Evolutionary conservation across 2,797 vertebrate genomes (phyloP).

Genomic region (Mionectes olivaceus): DNA sequence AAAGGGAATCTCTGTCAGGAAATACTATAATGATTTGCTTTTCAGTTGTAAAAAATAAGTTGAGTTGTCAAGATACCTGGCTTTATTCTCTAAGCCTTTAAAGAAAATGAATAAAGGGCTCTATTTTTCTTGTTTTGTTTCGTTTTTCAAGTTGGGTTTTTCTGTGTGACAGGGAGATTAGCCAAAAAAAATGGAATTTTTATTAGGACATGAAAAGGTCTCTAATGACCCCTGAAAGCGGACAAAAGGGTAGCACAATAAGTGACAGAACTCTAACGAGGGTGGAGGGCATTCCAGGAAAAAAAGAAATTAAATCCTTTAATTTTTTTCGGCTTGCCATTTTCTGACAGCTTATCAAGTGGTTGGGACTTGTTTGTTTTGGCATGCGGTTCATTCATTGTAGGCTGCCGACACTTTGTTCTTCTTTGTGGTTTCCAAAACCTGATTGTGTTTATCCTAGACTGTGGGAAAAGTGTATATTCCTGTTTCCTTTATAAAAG

Average conservation of each 20-base stretch:
- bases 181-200: slow-evolving; percentile 68
- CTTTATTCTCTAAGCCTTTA: slow-evolving; percentile 23
- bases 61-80: slow-evolving; percentile 15
- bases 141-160: slow-evolving; percentile 50
- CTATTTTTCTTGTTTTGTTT: slow-evolving; percentile 27
- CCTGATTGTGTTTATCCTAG: slow-evolving; percentile 72
- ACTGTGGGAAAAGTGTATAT: slow-evolving; percentile 76
- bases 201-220: slow-evolving; percentile 72
- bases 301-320: slow-evolving; percentile 75
- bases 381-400: slow-evolving; percentile 62
- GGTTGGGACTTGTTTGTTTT: slow-evolving; percentile 81
- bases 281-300: slow-evolving; percentile 70
- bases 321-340: slow-evolving; percentile 72
- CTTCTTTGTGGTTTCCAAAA: slow-evolving; percentile 76
- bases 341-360: slow-evolving; percentile 84
- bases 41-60: slow-evolving; percentile 21
- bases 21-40: background rate
- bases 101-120: slow-evolving; percentile 16
- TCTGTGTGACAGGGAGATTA: slow-evolving; percentile 46
- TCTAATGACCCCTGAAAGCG: slow-evolving; percentile 66
- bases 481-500: slow-evolving; percentile 78
- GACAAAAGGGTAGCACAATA: slow-evolving; percentile 59
- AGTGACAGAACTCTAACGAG: slow-evolving; percentile 73
- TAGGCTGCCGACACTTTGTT: slow-evolving; percentile 72
- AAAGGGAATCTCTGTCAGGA: background rate